Conservation (phyloP, 2,888 invertebrate species). For the Deroplatys truncata region DNA sequence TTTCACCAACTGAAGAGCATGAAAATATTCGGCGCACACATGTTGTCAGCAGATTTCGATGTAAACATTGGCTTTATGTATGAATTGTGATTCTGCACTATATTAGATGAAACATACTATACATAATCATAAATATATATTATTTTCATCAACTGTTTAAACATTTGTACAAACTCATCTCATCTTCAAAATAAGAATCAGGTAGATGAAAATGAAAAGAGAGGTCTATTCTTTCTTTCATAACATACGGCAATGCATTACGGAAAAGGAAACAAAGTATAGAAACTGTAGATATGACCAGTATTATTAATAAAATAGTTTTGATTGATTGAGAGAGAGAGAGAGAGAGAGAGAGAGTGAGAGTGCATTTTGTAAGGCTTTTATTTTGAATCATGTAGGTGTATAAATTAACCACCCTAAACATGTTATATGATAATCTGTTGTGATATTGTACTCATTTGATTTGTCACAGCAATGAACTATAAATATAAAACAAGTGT, state of each 20-base stretch:
- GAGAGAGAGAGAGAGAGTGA: too few species aligned
- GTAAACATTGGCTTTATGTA: constrained; percentile 64
- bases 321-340: not conserved
- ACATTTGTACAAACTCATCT: not conserved
- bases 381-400: not conserved
- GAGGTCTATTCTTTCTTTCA: not conserved
- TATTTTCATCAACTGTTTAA: not conserved
- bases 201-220: not conserved
- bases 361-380: too few species aligned
- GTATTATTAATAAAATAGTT: not conserved
- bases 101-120: not conserved
- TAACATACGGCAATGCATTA: not conserved
- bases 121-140: not conserved
- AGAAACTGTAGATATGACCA: not conserved
- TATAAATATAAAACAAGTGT: not conserved
- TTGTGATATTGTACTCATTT: not conserved
- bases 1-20: constrained; percentile 63
- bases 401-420: not conserved
- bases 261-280: not conserved
- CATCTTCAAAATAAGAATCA: not conserved
- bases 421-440: not conserved
- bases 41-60: constrained; percentile 58
- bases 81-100: constrained; percentile 41
- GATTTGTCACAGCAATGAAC: not conserved
- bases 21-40: constrained; percentile 58